A percentile compares a stretch with the other conserved stretches of the same genome.
Evolutionary conservation across 2,113 vertebrate genomes (phyloP).

Genomic region (Carollia perspicillata): DNA sequence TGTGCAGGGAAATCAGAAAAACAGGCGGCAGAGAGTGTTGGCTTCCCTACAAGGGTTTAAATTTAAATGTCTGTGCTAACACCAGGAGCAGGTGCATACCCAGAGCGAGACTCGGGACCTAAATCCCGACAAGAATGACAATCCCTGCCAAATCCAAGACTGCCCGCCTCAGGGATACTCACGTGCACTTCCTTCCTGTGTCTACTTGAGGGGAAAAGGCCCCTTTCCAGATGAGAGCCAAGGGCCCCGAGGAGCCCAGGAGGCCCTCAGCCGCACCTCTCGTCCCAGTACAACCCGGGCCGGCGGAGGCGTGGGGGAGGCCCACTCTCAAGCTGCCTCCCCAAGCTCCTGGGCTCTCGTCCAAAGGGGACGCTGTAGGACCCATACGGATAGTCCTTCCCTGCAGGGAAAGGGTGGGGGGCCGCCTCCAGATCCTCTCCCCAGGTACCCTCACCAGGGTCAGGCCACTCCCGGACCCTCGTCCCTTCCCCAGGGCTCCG

Average conservation of each 20-base stretch:
- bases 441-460: too few relatives aligned
- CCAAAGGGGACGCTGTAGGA: neutral
- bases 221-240: neutral
- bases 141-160: neutral
- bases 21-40: too few relatives aligned
- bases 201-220: neutral
- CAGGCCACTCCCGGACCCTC: neutral
- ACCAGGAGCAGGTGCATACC: neutral
- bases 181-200: neutral
- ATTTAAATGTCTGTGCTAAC: neutral
- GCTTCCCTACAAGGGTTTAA: neutral
- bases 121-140: constrained; percentile 50
- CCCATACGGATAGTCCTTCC: too few relatives aligned
- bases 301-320: neutral
- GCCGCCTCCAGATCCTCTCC: neutral
- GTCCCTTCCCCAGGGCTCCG: too few relatives aligned
- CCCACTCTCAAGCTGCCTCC: neutral
- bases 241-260: too few relatives aligned
- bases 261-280: neutral
- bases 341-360: neutral
- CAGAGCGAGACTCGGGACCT: neutral
- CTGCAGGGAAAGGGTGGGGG: neutral
- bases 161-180: neutral
- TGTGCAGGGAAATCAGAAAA: neutral
- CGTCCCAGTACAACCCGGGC: neutral